Evolutionary conservation across 2,888 invertebrate genomes (phyloP), one percentile per base, ranked within the genome.

Genomic region (Lobophora halterata): DNA sequence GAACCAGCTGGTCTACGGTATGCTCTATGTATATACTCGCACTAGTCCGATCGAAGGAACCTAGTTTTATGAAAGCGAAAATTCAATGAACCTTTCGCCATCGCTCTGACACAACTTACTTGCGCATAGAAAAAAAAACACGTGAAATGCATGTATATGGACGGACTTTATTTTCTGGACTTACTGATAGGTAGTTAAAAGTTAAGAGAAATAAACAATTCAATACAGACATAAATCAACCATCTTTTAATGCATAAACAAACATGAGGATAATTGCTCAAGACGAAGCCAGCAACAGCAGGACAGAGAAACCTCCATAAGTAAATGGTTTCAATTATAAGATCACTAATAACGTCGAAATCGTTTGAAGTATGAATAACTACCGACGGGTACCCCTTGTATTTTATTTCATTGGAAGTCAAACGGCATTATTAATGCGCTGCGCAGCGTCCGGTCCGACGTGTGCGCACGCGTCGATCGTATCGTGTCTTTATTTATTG

Each of bases 1-100:
- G 12, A 63, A 65, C n/a, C 71, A 78, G 17, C 59, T 74, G 32
- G 61, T 75, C 20, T 83, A 68, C 39, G 83, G 83, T 82, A 61
- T 34, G 63, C 58, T 32, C 3, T 8, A 7, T 8, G 4, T 5
- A 11, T 19, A 28, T 19, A 11, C 5, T 13, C 11, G 19, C 19
- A 19, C 19, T 12, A 19, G 29, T 8, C 17, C 6, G 17, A 27
- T 10, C 17, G 9, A 17, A 17, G 16, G 16, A 27, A 27, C 17
- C 16, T 17, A 27, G 16, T 14, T 27, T 16, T 27, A 27, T n/a
- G n/a, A n/a, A n/a, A n/a, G n/a, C n/a, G n/a, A n/a, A n/a, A n/a
- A n/a, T n/a, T n/a, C n/a, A n/a, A n/a, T n/a, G n/a, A n/a, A n/a
- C n/a, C n/a, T n/a, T n/a, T n/a, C n/a, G n/a, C n/a, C n/a, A n/a